A percentile compares a stretch with the other conserved stretches of the same genome.
These are phyloP conservation scores for Dendrocincla fuliginosa DNA, from an alignment of 2,797 vertebrate genomes.

Conservation along the genomic window DNA sequence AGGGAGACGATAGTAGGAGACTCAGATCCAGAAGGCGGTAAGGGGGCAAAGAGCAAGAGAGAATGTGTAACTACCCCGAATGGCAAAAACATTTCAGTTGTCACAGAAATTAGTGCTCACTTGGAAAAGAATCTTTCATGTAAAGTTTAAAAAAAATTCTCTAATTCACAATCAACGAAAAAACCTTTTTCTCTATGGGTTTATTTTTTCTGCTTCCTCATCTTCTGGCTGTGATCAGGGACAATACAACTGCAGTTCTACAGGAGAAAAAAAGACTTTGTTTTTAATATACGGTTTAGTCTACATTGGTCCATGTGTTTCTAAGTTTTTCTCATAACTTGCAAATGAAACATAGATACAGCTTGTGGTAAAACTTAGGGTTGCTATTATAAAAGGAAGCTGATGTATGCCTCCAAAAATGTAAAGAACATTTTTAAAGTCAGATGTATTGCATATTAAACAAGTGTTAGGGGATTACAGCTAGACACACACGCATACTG, in stretches of 20 bases:
- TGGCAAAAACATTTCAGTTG: neutral
- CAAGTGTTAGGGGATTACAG: neutral
- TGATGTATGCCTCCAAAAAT: constrained; percentile 24
- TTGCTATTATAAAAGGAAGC: neutral
- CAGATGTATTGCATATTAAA: neutral
- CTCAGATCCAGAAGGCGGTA: neutral
- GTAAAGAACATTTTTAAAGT: neutral
- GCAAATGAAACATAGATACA: neutral
- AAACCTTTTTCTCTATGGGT: neutral
- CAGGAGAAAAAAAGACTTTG: neutral
- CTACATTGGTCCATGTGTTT: neutral
- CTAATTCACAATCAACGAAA: neutral
- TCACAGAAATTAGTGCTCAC: neutral
- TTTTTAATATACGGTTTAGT: neutral
- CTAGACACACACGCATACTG: neutral
- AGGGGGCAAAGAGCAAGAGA: neutral
- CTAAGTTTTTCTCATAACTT: neutral
- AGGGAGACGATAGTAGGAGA: neutral
- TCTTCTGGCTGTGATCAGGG: neutral
- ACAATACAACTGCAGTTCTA: neutral
- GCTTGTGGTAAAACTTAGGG: neutral
- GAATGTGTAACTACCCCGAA: neutral
- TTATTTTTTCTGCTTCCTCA: neutral
- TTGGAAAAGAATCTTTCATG: neutral
- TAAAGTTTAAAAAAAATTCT: neutral